Percentiles rank a stretch among this genome's conserved stretches.
Conservation (phyloP, 2,113 vertebrate species). For the Peucedramus taeniatus region DNA sequence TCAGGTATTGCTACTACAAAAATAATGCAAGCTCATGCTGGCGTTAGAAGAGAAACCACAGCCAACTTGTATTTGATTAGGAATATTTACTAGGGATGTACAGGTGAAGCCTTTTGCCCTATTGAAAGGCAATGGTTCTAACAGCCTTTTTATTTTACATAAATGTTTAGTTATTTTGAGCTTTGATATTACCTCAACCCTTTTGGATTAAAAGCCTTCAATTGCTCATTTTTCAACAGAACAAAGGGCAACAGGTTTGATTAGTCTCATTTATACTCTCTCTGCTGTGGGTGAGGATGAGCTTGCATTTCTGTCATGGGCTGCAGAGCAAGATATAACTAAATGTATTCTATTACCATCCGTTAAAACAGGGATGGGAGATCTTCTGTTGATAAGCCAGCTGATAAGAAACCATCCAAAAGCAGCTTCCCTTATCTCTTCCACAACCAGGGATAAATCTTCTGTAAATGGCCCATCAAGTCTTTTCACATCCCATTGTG, state of each 20-base stretch:
- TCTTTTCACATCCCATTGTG: no score
- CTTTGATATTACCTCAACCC: neutral
- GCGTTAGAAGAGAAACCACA: neutral
- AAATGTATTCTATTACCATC: no score
- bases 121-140: neutral
- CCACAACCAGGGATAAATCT: no score
- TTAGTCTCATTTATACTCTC: neutral
- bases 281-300: neutral
- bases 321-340: no score
- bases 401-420: no score
- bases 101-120: neutral
- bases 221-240: neutral
- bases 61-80: neutral
- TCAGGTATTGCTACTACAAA: neutral
- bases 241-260: neutral
- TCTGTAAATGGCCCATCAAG: no score
- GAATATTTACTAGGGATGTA: neutral
- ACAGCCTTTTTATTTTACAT: neutral
- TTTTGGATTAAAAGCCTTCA: neutral
- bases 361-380: no score
- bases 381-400: no score
- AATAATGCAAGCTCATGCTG: neutral
- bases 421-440: no score
- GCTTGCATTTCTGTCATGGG: no score
- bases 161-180: neutral